Base-by-base conservation (phyloP, 2,113 vertebrate genomes). In the Campylorhamphus procurvoides region DNA sequence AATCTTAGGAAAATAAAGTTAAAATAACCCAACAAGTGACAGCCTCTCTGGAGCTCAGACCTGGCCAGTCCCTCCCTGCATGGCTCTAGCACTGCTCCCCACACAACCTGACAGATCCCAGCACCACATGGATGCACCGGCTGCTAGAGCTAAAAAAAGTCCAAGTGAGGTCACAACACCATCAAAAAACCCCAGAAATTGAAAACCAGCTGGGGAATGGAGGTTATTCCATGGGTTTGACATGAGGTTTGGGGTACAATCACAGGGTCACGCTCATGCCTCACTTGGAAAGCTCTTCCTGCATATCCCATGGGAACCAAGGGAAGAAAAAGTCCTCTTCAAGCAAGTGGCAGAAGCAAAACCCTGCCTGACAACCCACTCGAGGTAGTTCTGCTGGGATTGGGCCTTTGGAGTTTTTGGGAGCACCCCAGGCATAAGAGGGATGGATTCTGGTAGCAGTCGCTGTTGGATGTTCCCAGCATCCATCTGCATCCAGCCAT, bases 281-380 rank as follows among this genome's bases (percentile, higher is more conserved):
- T 52, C 2, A 76, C n/a, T 75, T 14, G 52, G 37, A 59, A 77
- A 88, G 27, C 16, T 94, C 68, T 88, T 82, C 50, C 14, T n/a
- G 10, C 8, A 8, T 33, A 86, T 59, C 35, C 59, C n/a, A 20
- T 0, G 1, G 17, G 73, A 79, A 19, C 46, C 20, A 46, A 77
- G 35, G 6, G 13, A 64, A 90, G 46, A 56, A 76, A 72, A 67
- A 68, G 19, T 59, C 63, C 35, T 22, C 4, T 37, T 71, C 27
- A 37, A 74, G 5, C 60, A 72, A 52, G 18, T 4, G 19, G 62
- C 39, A 80, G 77, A 86, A 60, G 25, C 60, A 87, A 64, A 94
- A 59, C n/a, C 42, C 71, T 0, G 0, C 44, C 44, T 14, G 28
- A 42, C 49, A 29, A 27, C 29, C 8, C 4, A 12, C 29, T 31